Conservation (phyloP, 2,113 vertebrate species). For the Malurus melanocephalus region DNA sequence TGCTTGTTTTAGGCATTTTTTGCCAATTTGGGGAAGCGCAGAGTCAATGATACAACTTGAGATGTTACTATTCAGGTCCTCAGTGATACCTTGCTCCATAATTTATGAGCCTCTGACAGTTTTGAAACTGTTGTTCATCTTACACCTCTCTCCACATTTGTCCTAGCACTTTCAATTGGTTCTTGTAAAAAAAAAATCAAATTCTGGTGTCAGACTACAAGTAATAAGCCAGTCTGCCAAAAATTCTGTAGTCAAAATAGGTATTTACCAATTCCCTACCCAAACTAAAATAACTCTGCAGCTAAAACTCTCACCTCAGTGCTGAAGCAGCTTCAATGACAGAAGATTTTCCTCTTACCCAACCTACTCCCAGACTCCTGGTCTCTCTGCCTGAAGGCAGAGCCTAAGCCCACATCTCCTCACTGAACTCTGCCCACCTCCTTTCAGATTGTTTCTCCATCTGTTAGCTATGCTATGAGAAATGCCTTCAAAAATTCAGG, state of each 20-base stretch:
- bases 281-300: background rate
- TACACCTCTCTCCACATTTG: background rate
- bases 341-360: background rate
- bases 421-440: background rate
- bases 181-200: background rate
- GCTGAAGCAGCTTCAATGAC: background rate
- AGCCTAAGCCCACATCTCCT: background rate
- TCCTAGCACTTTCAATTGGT: background rate
- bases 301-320: background rate
- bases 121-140: background rate
- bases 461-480: background rate
- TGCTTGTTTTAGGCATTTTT: background rate
- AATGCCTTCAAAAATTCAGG: background rate
- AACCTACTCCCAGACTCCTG: accelerated
- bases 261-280: background rate
- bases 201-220: background rate
- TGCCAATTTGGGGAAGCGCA: background rate
- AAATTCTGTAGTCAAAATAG: background rate
- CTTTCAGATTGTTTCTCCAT: background rate
- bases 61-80: background rate
- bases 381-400: background rate
- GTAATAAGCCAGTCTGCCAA: background rate
- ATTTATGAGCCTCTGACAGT: background rate
- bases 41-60: background rate
- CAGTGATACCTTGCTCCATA: background rate